Conservation (phyloP, 2,797 vertebrate genomes). For the Sciurus carolinensis region DNA sequence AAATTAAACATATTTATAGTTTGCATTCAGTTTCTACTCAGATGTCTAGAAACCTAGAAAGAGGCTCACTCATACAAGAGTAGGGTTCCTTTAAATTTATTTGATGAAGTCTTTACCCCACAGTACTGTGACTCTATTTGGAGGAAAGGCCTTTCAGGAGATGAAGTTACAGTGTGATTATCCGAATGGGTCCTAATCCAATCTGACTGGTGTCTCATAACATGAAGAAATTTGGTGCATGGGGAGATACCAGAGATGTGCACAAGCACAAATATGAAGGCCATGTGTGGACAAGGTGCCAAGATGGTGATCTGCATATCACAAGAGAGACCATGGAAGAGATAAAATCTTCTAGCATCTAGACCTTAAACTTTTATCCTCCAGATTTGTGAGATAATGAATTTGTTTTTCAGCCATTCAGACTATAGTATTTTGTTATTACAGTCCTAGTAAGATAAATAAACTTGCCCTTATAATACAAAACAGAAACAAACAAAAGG, state of each 20-base stretch:
- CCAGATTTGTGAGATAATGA: neutral
- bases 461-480: neutral
- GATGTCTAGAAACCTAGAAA: neutral
- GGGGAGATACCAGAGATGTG: neutral
- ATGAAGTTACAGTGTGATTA: neutral
- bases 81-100: neutral
- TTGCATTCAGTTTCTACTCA: neutral
- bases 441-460: neutral
- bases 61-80: neutral
- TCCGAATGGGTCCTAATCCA: neutral
- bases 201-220: neutral
- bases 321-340: neutral
- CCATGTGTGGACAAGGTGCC: neutral
- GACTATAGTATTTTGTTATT: neutral
- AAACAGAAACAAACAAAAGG: neutral
- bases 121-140: too few species aligned
- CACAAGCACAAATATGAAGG: too few species aligned
- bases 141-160: neutral
- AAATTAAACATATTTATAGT: neutral
- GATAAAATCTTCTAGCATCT: neutral
- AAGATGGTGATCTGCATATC: neutral
- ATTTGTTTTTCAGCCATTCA: neutral
- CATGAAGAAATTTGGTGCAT: neutral
- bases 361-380: neutral
- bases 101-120: neutral